A percentile compares a stretch with the other conserved stretches of the same genome.
Conservation (phyloP, 2,797 vertebrate species). For the Rhincodon typus region DNA sequence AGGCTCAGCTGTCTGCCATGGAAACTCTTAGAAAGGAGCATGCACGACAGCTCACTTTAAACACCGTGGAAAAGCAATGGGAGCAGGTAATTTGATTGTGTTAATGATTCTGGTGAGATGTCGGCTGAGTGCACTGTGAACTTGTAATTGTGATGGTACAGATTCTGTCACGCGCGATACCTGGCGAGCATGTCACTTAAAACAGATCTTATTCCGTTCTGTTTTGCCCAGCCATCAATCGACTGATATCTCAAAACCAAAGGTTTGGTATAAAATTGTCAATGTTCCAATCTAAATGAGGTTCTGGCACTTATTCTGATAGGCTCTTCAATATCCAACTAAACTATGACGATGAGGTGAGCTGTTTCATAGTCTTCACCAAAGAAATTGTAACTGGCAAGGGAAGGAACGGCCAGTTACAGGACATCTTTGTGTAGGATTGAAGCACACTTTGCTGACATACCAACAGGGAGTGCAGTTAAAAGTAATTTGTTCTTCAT, state of each 20-base stretch:
- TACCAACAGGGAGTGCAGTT: background rate
- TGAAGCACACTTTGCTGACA: background rate
- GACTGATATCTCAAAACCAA: background rate
- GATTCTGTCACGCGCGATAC: no score
- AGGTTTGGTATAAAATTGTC: background rate
- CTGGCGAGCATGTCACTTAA: background rate
- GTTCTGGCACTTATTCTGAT: background rate
- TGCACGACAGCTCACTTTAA: constrained; percentile 43
- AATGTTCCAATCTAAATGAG: background rate
- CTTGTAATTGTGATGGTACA: background rate
- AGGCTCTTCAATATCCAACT: no score
- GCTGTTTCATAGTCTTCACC: background rate
- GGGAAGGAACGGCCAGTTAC: background rate
- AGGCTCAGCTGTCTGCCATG: constrained; percentile 43
- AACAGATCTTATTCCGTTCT: background rate
- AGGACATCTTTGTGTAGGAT: background rate
- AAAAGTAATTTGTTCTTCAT: background rate
- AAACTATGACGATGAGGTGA: background rate
- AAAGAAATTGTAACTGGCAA: background rate
- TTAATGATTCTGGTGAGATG: background rate
- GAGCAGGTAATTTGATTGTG: constrained; percentile 42
- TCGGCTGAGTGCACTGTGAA: background rate
- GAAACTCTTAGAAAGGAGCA: constrained; percentile 47
- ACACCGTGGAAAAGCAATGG: constrained; percentile 44
- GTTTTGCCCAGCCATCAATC: background rate